Conservation (phyloP, 2,888 invertebrate genomes). For the Dynastes maya region DNA sequence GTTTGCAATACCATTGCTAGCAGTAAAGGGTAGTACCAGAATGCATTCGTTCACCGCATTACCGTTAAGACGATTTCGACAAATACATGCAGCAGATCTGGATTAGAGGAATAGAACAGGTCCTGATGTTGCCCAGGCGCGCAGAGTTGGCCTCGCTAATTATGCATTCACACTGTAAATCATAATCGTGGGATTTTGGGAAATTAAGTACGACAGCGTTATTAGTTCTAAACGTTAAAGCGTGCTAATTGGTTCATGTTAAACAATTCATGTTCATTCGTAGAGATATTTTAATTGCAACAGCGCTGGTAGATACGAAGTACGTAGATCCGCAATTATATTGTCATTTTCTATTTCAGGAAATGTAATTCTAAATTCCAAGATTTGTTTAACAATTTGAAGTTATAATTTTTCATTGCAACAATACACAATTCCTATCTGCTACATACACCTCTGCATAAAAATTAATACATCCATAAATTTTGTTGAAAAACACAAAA, state of each 20-base stretch:
- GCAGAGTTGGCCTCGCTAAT: conserved; percentile 2
- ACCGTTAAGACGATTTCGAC: conserved; percentile 41
- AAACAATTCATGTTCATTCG: background rate
- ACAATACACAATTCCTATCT: no score
- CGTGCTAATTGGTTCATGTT: conserved; percentile 2
- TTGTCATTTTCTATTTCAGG: no score
- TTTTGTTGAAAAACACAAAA: no score
- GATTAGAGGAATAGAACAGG: conserved; percentile 24
- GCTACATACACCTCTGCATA: no score
- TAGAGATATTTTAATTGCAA: background rate
- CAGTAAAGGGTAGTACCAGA: conserved; percentile 24
- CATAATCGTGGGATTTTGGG: conserved; percentile 17
- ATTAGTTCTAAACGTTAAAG: conserved; percentile 24
- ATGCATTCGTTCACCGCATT: conserved; percentile 36
- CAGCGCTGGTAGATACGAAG: background rate
- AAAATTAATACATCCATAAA: no score
- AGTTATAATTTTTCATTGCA: no score
- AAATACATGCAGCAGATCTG: conserved; percentile 28
- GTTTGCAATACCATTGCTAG: conserved; percentile 12
- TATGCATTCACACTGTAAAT: conserved; percentile 29
- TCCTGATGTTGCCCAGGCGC: background rate
- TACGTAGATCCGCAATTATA: no score
- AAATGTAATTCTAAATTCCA: no score
- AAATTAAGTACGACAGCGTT: conserved; percentile 8
- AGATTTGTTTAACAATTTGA: no score